Conservation (phyloP, 1,140 invertebrate genomes). For the Drosophila parvula region DNA sequence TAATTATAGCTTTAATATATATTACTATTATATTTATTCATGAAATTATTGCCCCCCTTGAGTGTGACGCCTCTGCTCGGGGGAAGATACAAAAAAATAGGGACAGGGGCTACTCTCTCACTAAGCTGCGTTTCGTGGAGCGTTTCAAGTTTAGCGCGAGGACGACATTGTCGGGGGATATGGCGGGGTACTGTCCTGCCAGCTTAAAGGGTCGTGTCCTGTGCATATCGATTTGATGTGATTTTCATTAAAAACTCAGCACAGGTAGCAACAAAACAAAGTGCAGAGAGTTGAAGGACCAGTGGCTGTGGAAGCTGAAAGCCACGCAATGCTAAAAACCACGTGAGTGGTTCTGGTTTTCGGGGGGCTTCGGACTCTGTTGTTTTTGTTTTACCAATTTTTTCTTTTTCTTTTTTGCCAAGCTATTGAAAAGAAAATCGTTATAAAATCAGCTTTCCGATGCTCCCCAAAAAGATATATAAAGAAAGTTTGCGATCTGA, state of each 20-base stretch:
- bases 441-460: slow-evolving; percentile 65
- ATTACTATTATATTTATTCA: not conserved
- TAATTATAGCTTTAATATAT: too few relatives aligned
- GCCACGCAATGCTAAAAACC: slow-evolving; percentile 52
- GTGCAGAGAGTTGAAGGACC: not conserved
- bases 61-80: slow-evolving; percentile 11
- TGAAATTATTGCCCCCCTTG: not conserved
- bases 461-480: slow-evolving; percentile 12
- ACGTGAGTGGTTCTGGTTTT: slow-evolving; percentile 41
- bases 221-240: slow-evolving; percentile 78
- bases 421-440: slow-evolving; percentile 53
- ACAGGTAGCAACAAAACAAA: slow-evolving; percentile 61
- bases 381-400: slow-evolving; percentile 4
- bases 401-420: not conserved
- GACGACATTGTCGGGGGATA: slow-evolving; percentile 26
- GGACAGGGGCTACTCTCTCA: not conserved
- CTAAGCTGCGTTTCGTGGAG: slow-evolving; percentile 34
- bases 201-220: slow-evolving; percentile 50
- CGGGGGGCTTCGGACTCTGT: slow-evolving; percentile 1
- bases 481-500: not conserved
- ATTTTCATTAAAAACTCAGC: slow-evolving; percentile 79
- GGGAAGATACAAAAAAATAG: not conserved
- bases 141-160: slow-evolving; percentile 54
- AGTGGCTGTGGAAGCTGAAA: slow-evolving; percentile 30
- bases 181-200: not conserved